Percentiles rank a stretch among this genome's conserved stretches.
Evolutionary conservation across 53 echinoderm and acorn worm genomes (phyloP).

Genomic region (Antedon mediterranea): DNA sequence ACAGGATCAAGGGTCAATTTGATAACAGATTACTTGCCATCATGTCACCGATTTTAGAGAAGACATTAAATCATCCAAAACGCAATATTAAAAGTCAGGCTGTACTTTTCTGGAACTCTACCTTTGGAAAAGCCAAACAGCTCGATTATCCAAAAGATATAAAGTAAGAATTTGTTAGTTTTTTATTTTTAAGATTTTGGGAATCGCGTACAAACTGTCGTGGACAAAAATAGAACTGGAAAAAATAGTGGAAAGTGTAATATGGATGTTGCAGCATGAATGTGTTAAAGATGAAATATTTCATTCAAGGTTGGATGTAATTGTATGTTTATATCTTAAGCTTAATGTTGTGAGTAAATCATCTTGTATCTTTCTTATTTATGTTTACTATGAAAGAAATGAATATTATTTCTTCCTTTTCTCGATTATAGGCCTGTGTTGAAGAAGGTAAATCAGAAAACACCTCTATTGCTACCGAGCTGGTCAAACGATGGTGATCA

Average conservation of each 20-base stretch:
- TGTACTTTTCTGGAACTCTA: conserved; percentile 75
- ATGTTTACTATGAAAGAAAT: too few relatives aligned
- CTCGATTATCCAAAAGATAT: conserved; percentile 59
- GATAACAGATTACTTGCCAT: conserved; percentile 35
- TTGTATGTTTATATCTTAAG: not conserved
- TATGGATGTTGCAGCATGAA: too few relatives aligned
- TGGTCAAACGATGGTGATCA: conserved; percentile 37
- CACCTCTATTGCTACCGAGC: conserved; percentile 46
- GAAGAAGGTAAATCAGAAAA: conserved; percentile 44
- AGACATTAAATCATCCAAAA: conserved; percentile 40
- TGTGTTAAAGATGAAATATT: too few relatives aligned
- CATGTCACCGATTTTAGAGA: conserved; percentile 54
- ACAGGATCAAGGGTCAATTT: conserved; percentile 50
- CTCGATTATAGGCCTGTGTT: conserved; percentile 35
- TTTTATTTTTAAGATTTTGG: not conserved
- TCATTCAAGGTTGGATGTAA: conserved; percentile 48
- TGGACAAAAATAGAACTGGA: too few relatives aligned
- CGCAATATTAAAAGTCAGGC: conserved; percentile 52
- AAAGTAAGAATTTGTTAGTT: conserved; percentile 40
- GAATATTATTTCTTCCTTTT: too few relatives aligned
- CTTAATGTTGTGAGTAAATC: too few relatives aligned
- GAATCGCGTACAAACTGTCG: too few relatives aligned
- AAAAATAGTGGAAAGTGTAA: too few relatives aligned
- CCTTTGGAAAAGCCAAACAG: conserved; percentile 45
- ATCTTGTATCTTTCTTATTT: too few relatives aligned